Evolutionary conservation across 2,113 vertebrate species (phyloP).

Genomic region (Hyaena hyaena): DNA sequence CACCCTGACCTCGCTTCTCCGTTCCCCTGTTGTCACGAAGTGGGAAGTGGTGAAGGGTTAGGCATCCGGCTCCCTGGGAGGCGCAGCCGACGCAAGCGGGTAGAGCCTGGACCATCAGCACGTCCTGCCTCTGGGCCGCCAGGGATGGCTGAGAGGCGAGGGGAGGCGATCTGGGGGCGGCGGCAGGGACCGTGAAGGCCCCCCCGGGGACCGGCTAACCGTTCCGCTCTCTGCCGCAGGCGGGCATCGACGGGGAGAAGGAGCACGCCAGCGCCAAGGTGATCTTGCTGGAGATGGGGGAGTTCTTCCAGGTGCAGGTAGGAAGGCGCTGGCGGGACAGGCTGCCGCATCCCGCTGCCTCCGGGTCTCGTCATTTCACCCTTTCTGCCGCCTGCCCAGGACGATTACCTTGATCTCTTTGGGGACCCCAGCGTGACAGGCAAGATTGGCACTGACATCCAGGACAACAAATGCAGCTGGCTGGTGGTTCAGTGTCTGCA

Average conservation of each 20-base stretch:
- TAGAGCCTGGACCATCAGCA: neutral
- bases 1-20: neutral
- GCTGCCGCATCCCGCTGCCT: fast-evolving
- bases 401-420: conserved; percentile 96
- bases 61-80: neutral
- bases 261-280: conserved; percentile 91
- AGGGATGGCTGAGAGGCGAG: neutral
- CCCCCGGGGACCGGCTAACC: fast-evolving
- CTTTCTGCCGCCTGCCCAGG: conserved; percentile 82
- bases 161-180: neutral
- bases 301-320: conserved; percentile 99
- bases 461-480: conserved; percentile 99
- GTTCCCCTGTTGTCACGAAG: neutral
- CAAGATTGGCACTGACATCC: conserved; percentile 97
- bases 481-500: conserved; percentile 93
- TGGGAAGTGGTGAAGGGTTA: neutral
- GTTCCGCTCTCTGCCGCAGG: conserved; percentile 77
- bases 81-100: neutral
- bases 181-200: neutral
- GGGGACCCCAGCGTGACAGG: conserved; percentile 94
- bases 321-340: neutral
- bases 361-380: neutral
- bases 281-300: conserved; percentile 96
- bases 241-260: conserved; percentile 90
- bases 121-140: neutral